Conservation (phyloP, 2,888 invertebrate species). For the Esperia sulphurella region DNA sequence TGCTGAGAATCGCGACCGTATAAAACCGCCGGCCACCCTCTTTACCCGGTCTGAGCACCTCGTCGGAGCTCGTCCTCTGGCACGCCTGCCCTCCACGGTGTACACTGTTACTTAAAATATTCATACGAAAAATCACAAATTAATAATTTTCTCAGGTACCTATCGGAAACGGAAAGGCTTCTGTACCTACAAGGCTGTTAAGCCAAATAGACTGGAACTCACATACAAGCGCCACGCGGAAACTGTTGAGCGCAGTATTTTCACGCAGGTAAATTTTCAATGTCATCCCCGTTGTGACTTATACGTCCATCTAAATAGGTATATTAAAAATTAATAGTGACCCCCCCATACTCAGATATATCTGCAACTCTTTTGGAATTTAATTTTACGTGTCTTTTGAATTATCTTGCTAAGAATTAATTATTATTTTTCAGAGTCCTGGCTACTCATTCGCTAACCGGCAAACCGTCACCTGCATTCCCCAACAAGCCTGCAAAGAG, state of each 20-base stretch:
- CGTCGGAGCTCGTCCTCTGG: too few species aligned
- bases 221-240: slow-evolving; percentile 53
- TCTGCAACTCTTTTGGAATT: neutral
- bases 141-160: slow-evolving; percentile 29
- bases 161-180: slow-evolving; percentile 58
- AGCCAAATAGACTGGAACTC: slow-evolving; percentile 51
- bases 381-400: neutral
- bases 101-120: too few species aligned
- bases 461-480: slow-evolving; percentile 77
- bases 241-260: slow-evolving; percentile 50
- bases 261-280: slow-evolving; percentile 20
- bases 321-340: too few species aligned
- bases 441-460: slow-evolving; percentile 77
- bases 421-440: slow-evolving; percentile 51
- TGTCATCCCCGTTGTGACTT: too few species aligned
- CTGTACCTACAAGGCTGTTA: slow-evolving; percentile 32
- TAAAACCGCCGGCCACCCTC: too few species aligned
- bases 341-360: too few species aligned
- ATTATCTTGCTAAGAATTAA: neutral
- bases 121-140: too few species aligned
- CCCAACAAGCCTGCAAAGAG: slow-evolving; percentile 55
- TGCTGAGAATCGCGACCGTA: too few species aligned
- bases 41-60: too few species aligned
- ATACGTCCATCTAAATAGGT: too few species aligned
- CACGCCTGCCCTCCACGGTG: too few species aligned